phyloP scores from a whole-genome alignment of 92 coral and sea anemone species.

The Muricea muricata region DNA sequence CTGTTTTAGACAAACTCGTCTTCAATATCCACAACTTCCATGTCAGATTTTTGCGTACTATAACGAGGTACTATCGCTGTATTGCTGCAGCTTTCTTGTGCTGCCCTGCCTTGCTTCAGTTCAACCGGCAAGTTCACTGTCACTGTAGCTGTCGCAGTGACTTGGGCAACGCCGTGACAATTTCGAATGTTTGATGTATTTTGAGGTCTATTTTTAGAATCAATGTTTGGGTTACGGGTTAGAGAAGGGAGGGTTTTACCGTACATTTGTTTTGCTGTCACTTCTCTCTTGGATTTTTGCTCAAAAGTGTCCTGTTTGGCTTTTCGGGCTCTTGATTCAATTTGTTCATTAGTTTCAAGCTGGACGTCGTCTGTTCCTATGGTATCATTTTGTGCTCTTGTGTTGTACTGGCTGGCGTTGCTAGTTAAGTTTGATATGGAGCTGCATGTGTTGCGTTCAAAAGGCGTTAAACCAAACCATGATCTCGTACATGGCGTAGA shows the following conservation, averaged over 20 bases:
- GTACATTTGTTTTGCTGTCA: not conserved
- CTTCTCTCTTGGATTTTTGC: not conserved
- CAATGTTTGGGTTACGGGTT: not conserved
- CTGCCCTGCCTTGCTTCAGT: slow-evolving; percentile 11
- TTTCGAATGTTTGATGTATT: not conserved
- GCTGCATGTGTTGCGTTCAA: slow-evolving; percentile 35
- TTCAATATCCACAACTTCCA: slow-evolving; percentile 31
- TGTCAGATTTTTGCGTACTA: not conserved
- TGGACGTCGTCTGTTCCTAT: slow-evolving; percentile 31
- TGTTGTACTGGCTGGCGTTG: not conserved
- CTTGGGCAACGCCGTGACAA: slow-evolving; percentile 12
- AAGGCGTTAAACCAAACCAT: slow-evolving; percentile 29
- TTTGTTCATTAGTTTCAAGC: slow-evolving; percentile 1
- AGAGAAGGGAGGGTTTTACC: slow-evolving; percentile 13
- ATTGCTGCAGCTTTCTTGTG: not conserved
- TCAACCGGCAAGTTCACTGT: slow-evolving; percentile 19
- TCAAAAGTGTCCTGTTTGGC: not conserved
- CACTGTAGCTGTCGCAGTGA: slow-evolving; percentile 35
- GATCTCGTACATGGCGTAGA: slow-evolving; percentile 22
- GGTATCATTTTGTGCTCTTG: not conserved
- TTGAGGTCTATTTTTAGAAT: not conserved
- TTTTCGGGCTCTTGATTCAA: not conserved
- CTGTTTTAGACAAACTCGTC: slow-evolving; percentile 32
- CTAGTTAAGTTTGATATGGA: slow-evolving; percentile 32
- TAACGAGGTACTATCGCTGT: slow-evolving; percentile 14